A percentile compares a stretch with the other conserved stretches of the same genome.
Conservation (phyloP, 1,140 invertebrate genomes). For the Trichoplusia ni region DNA sequence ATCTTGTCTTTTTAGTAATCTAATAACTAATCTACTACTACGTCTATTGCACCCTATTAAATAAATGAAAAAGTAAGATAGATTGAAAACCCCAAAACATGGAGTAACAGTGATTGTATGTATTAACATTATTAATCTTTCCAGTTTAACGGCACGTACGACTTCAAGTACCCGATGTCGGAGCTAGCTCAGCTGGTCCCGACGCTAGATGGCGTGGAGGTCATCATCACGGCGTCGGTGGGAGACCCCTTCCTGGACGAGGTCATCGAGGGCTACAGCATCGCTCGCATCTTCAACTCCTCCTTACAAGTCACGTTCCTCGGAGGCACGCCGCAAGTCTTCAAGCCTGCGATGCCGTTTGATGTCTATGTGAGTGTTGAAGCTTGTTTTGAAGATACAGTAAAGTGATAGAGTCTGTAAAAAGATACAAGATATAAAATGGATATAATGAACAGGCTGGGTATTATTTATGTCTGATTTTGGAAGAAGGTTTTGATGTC, state of each 20-base stretch:
- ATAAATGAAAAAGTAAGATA: too few species aligned
- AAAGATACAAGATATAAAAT: too few species aligned
- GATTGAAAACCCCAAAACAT: too few species aligned
- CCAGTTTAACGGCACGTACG: constrained; percentile 93
- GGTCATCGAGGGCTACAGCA: constrained; percentile 92
- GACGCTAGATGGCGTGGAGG: constrained; percentile 89
- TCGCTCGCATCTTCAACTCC: constrained; percentile 93
- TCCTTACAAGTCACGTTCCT: constrained; percentile 91
- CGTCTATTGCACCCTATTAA: too few species aligned
- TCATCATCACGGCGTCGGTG: constrained; percentile 93
- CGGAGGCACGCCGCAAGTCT: constrained; percentile 94
- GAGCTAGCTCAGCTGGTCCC: constrained; percentile 88
- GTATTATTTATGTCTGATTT: too few species aligned
- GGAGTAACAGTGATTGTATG: too few species aligned
- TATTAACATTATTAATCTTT: constrained; percentile 19
- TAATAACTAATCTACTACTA: too few species aligned
- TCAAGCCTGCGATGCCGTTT: constrained; percentile 96
- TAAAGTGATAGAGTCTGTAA: too few species aligned
- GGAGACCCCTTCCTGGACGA: constrained; percentile 95
- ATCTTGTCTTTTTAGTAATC: too few species aligned
- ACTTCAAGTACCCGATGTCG: constrained; percentile 91
- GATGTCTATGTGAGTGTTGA: constrained; percentile 88
- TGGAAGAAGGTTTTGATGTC: too few species aligned
- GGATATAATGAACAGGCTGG: too few species aligned
- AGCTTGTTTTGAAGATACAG: too few species aligned